phyloP scores from a whole-genome alignment of 2,797 vertebrate species.

The Pseudochaenichthys georgianus region DNA sequence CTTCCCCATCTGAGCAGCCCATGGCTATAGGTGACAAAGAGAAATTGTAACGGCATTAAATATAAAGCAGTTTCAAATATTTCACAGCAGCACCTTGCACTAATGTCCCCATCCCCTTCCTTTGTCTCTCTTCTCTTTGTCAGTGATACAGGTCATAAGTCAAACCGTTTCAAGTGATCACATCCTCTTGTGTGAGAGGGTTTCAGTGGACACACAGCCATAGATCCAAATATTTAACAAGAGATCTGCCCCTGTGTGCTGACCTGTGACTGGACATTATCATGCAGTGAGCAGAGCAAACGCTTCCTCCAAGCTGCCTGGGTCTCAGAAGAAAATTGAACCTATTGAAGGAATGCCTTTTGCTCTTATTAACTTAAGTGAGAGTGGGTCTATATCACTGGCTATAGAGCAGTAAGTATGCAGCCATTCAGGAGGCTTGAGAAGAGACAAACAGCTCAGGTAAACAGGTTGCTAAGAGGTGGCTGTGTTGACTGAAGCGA shows the following conservation, averaged over 20 bases:
- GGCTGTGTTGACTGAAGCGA: conserved; percentile 55
- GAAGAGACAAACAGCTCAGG: conserved; percentile 52
- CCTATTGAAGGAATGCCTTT: conserved; percentile 18
- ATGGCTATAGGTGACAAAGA: conserved; percentile 55
- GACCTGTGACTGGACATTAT: conserved; percentile 38
- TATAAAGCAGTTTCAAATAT: background rate
- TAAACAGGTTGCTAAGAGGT: conserved; percentile 56
- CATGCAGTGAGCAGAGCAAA: background rate
- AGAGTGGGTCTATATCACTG: conserved; percentile 32
- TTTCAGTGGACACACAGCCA: conserved; percentile 16
- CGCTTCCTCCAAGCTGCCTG: conserved; percentile 22
- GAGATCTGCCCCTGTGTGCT: conserved; percentile 14
- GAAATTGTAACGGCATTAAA: conserved; percentile 7
- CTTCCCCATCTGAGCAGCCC: conserved; percentile 73
- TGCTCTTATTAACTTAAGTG: conserved; percentile 46
- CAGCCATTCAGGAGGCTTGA: conserved; percentile 14
- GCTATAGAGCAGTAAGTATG: conserved; percentile 22
- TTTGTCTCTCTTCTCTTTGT: conserved; percentile 23
- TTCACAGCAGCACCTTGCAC: conserved; percentile 25
- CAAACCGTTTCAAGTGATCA: conserved; percentile 23
- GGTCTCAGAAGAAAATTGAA: conserved; percentile 36
- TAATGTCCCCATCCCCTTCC: conserved; percentile 9
- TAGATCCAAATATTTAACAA: conserved; percentile 20
- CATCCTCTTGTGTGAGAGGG: background rate
- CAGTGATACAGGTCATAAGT: conserved; percentile 3